Evolutionary conservation across 1,140 invertebrate species (phyloP), one percentile per base, ranked within the genome.

Genomic region (Drosophila gunungcola): DNA sequence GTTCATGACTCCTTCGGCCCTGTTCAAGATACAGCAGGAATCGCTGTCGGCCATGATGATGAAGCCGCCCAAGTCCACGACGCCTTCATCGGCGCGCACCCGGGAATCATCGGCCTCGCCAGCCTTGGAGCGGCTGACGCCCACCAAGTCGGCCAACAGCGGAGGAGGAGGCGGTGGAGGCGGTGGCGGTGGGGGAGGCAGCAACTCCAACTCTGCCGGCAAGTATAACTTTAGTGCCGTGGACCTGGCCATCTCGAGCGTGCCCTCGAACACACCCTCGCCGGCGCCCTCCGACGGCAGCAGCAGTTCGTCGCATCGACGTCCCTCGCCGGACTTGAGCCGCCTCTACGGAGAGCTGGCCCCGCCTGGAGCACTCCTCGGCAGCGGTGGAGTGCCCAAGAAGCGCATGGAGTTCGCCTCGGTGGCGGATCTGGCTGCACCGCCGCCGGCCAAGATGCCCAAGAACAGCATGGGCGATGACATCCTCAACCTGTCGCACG

Each of bases 381-480:
- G 64, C 11, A 77, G 62, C 41, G 78, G 70, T 52, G 46, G 64
- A 0, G 21, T 91, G 73, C 84, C 88, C n/a, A 92, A 92, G 45
- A 92, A 92, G 58, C 84, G 91, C 38, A 93, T 91, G 88, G 91
- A 93, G 76, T 90, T 90, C 29, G 90, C 89, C 36, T 92, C 91
- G 7, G 91, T 92, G 38, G 92, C 91, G 10, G 92, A 93, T 72
- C 57, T 93, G 53, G 91, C 91, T 13, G 91, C 92, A 34, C 86
- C 88, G 55, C 91, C 82, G 46, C 92, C 78, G 65, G 88, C 84
- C 5, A 93, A 92, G 63, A 91, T 91, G 34, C 78, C 80, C n/a
- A 93, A 93, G 76, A 99, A 91, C 99, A 99, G 93, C 56, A 55
- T 88, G 32, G 61, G 73, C 13, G 91, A 92, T 58, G 91, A 92